Evolutionary conservation across 2,888 invertebrate species (phyloP), one percentile per base, ranked within the genome.

Genomic region (Stenchaetothrips biformis): DNA sequence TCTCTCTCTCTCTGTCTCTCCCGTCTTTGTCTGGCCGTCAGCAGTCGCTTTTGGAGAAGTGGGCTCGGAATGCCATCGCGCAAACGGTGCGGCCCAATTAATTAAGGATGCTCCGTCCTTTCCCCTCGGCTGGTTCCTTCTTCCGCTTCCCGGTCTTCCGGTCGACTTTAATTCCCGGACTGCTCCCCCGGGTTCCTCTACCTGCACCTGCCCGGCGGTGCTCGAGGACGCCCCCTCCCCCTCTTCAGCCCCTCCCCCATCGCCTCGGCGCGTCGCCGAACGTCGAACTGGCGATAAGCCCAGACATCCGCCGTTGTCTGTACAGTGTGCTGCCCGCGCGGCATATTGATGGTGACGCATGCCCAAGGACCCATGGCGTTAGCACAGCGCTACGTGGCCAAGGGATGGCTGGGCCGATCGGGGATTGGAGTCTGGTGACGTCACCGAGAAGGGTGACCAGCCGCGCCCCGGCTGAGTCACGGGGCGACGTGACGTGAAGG

Each of bases 311-410:
- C 67, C 25, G 21, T 59, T 13, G 59, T 6, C 59, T 59, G 18
- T 59, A 18, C 18, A 59, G 13, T 7, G 16, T 2, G 13, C 53
- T 53, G 53, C 53, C 53, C 2, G 53, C 53, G 53, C 13, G 16
- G 59, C 59, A 59, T 59, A 18, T 18, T 59, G 59, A 59, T 59
- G 59, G 59, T 59, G 59, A 59, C 59, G 59, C 59, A 59, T 59
- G 4, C 59, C 18, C 13, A 6, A 16, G 53, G 53, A 53, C 16
- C 13, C 53, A 7, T 1, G 53, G 53, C 53, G 53, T 9, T 49
- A 53, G 53, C 53, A 2, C 53, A 7, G 16, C 16, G 53, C 2
- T 53, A 13, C 53, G 37, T 37, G 37, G 37, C 37, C 37, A 37
- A 37, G 37, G 37, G 53, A 53, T 53, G 53, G 59, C 59, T 59